phyloP scores from a whole-genome alignment of 2,797 vertebrate species.

The Typhlichthys eigenmanni region DNA sequence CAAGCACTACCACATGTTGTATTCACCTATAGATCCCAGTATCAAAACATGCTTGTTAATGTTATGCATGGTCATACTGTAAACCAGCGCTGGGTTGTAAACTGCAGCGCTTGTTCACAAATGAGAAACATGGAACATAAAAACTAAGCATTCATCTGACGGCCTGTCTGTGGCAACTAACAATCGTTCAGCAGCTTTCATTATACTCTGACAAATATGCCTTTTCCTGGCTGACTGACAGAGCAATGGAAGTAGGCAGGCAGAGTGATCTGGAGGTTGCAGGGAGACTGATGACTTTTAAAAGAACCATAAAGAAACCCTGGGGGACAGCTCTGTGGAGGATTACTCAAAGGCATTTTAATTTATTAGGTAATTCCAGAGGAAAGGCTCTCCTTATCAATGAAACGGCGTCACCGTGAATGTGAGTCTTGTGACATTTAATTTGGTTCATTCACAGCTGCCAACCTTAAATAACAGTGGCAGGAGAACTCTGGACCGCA shows the following conservation, averaged over 20 bases:
- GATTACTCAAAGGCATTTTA: conserved; percentile 76
- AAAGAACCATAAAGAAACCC: conserved; percentile 75
- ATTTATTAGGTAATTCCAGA: conserved; percentile 74
- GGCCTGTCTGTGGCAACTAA: conserved; percentile 25
- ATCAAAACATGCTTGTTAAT: too few species aligned
- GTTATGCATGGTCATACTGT: too few species aligned
- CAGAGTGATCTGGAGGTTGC: conserved; percentile 60
- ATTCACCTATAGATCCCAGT: too few species aligned
- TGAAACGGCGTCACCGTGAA: conserved; percentile 62
- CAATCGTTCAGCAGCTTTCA: conserved; percentile 52
- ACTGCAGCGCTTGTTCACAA: not conserved
- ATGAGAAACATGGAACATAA: conserved; percentile 9
- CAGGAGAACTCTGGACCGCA: not conserved
- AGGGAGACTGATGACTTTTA: conserved; percentile 71
- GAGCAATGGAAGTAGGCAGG: conserved; percentile 49
- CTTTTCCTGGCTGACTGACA: conserved; percentile 57
- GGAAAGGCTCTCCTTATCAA: conserved; percentile 71
- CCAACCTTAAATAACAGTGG: conserved; percentile 38
- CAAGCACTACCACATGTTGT: too few species aligned
- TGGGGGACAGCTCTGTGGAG: conserved; percentile 57
- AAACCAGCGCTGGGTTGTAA: not conserved
- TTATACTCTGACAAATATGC: conserved; percentile 70
- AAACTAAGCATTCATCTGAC: conserved; percentile 8
- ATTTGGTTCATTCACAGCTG: conserved; percentile 50
- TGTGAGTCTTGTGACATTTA: conserved; percentile 68